Evolutionary conservation across 1,140 invertebrate species (phyloP).

Genomic region (Oreohelix idahoensis): DNA sequence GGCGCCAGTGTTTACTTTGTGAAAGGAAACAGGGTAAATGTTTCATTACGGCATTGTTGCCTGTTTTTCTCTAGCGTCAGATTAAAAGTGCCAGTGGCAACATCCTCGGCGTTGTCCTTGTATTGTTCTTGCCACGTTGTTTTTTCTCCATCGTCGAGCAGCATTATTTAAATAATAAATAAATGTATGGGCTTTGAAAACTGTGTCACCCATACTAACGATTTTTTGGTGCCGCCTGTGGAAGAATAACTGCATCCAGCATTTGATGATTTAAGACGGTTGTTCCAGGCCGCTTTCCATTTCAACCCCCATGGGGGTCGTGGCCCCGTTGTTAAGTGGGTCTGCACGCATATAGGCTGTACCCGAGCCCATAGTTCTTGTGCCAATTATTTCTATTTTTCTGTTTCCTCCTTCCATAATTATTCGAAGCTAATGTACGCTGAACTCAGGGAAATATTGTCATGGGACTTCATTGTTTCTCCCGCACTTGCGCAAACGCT

Average conservation of each 20-base stretch:
- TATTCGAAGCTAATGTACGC: not conserved
- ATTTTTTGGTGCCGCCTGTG: not conserved
- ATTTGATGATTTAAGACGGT: not conserved
- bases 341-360: not conserved
- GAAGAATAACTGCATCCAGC: not conserved
- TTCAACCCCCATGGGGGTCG: not conserved
- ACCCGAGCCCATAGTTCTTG: not conserved
- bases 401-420: not conserved
- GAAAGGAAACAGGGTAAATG: not conserved
- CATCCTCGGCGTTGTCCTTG: not conserved
- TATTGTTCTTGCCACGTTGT: not conserved
- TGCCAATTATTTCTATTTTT: not conserved
- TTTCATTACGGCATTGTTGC: not conserved
- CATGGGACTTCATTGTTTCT: not conserved
- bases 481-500: not conserved
- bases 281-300: not conserved
- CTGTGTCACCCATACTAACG: not conserved
- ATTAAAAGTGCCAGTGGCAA: too few relatives aligned
- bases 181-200: not conserved
- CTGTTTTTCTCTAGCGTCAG: not conserved
- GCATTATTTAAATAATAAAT: not conserved
- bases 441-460: not conserved
- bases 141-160: not conserved
- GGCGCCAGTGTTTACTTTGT: not conserved
- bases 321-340: not conserved